These are phyloP conservation scores for Myocastor coypus DNA, from an alignment of 2,113 vertebrate genomes.

Conservation along the genomic window DNA sequence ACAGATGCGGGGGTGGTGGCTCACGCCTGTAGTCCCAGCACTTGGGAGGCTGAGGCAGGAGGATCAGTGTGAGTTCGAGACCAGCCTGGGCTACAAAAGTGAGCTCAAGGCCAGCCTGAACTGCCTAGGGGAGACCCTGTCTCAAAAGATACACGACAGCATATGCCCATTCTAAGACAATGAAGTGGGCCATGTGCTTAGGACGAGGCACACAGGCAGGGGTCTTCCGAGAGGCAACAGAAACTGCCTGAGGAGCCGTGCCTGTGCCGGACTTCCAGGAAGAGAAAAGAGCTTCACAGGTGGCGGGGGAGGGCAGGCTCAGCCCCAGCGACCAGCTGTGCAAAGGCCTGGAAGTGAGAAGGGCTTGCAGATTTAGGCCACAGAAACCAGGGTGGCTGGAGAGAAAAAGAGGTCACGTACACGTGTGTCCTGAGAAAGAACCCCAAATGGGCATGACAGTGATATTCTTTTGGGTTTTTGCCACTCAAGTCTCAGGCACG, in stretches of 20 bases:
- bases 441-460: not conserved
- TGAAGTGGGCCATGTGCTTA: not conserved
- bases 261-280: not conserved
- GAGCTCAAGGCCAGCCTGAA: no score
- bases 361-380: not conserved
- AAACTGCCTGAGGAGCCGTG: not conserved
- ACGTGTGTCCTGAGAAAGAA: not conserved
- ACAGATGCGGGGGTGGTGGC: no score
- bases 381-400: not conserved
- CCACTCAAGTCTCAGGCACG: not conserved
- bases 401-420: not conserved
- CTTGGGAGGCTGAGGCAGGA: no score
- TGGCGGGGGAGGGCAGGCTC: not conserved
- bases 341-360: not conserved
- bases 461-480: not conserved
- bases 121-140: no score
- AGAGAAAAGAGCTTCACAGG: no score
- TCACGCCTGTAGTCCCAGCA: no score
- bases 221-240: not conserved
- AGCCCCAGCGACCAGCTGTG: not conserved
- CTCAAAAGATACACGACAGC: no score
- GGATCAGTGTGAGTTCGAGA: no score
- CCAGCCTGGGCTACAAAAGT: no score
- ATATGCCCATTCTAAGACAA: not conserved
- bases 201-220: not conserved